Evolutionary conservation across 2,797 vertebrate species (phyloP), one percentile per base, ranked within the genome.

Genomic region (Muraenolepis orangiensis): DNA sequence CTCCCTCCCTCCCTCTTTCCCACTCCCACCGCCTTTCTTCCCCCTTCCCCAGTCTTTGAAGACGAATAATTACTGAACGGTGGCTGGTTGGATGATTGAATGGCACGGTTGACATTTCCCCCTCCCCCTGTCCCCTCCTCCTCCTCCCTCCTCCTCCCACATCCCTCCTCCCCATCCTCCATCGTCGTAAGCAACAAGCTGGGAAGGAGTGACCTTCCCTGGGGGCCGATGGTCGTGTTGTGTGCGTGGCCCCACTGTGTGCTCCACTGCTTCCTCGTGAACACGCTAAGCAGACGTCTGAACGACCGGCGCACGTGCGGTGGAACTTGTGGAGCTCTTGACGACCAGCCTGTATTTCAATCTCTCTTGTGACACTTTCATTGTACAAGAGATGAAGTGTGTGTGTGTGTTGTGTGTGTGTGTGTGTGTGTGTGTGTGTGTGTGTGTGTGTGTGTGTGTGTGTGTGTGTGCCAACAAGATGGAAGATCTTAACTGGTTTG

Each of bases 41-140:
- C 80, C 61, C 67, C 61, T 75, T 61, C 83, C 76, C 70, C 72
- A 84, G 70, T 76, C 79, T 2, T 76, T 87, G 80, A 83, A 84
- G 81, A 84, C 85, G 82, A 84, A 81, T 86, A 82, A 90, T 90
- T 86, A 84, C 83, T 86, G 87, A 90, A 90, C 87, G 88, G 88
- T 87, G 83, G 77, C 86, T 76, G 74, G 80, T 77, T 74, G 40
- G 74, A 81, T 86, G 86, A 89, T 82, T 85, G 82, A 91, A 89
- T 75, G 76, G 78, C 74, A 86, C 40, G 76, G 76, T 83, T 91
- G 88, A 89, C 87, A 83, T 90, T 90, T 89, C 75, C 74, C 74
- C 80, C 78, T 84, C 87, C 82, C 87, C 82, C 74, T 78, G 69
- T 69, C 76, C 72, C 79, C 82, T 66, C 83, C 78, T 77, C 42